These are phyloP conservation scores for Drosophila sp. DNA, from an alignment of 1,140 invertebrate species.

Conservation along the genomic window DNA sequence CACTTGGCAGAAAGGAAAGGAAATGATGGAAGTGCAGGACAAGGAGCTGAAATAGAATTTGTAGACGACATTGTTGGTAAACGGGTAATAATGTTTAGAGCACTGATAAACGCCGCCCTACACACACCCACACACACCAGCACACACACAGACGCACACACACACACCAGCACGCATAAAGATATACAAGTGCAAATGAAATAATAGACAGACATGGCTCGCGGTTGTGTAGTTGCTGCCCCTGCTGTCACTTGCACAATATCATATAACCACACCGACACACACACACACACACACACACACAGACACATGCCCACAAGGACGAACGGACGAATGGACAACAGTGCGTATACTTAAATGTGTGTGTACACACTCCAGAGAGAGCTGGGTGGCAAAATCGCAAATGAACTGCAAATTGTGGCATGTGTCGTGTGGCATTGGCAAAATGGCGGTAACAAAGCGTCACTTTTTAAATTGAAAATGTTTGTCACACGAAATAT, in stretches of 20 bases:
- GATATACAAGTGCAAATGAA: constrained; percentile 65
- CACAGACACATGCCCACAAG: neutral
- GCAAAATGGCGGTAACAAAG: constrained; percentile 26
- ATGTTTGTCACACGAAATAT: constrained; percentile 63
- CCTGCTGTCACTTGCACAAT: constrained; percentile 55
- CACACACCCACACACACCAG: neutral
- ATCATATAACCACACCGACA: constrained; percentile 14
- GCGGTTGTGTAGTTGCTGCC: constrained; percentile 51
- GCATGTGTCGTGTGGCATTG: constrained; percentile 29
- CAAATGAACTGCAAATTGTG: constrained; percentile 59
- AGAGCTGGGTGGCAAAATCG: constrained; percentile 37
- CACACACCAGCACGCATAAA: constrained; percentile 24
- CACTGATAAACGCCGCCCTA: constrained; percentile 52
- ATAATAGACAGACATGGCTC: constrained; percentile 70
- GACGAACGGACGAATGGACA: neutral
- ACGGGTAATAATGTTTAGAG: constrained; percentile 67
- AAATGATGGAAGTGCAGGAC: constrained; percentile 42
- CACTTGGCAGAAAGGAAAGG: neutral
- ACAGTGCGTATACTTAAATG: neutral
- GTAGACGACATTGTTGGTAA: constrained; percentile 10
- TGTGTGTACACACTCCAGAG: neutral
- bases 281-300: neutral
- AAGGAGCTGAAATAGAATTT: constrained; percentile 19
- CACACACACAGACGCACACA: neutral
- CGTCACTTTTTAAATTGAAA: constrained; percentile 78